Conservation (phyloP, 2,113 vertebrate species). For the Aspidoscelis tigris region DNA sequence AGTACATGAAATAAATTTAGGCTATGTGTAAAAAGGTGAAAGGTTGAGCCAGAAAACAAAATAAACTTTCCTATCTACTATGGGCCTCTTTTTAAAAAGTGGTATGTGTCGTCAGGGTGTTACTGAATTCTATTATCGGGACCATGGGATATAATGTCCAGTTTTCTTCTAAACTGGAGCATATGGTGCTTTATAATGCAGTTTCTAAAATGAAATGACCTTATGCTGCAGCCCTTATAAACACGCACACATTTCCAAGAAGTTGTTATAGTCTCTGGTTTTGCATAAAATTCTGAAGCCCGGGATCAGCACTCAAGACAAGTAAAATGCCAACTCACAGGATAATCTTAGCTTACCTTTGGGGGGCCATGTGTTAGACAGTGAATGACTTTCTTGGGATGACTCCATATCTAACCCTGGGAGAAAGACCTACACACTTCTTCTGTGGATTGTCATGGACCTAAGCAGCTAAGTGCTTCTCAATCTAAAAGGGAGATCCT, state of each 20-base stretch:
- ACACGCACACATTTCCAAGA: conserved; percentile 72
- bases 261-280: conserved; percentile 69
- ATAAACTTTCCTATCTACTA: conserved; percentile 62
- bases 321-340: conserved; percentile 31
- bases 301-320: conserved; percentile 55
- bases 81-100: conserved; percentile 55
- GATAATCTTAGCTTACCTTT: conserved; percentile 55
- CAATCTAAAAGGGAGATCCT: conserved; percentile 57
- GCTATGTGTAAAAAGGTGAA: conserved; percentile 32
- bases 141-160: conserved; percentile 64
- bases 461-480: conserved; percentile 75
- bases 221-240: conserved; percentile 70
- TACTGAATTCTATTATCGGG: conserved; percentile 67
- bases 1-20: conserved; percentile 62
- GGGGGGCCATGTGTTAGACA: conserved; percentile 36
- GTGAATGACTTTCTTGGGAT: conserved; percentile 63
- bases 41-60: conserved; percentile 74
- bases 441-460: conserved; percentile 70
- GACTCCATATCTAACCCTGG: conserved; percentile 52
- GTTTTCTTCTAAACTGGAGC: conserved; percentile 55
- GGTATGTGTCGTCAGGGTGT: conserved; percentile 67
- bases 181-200: conserved; percentile 73
- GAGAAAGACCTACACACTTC: conserved; percentile 42
- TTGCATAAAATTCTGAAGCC: conserved; percentile 65
- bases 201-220: conserved; percentile 66